Conservation (phyloP, 1,140 invertebrate genomes). For the Hylyphantes graminicola region DNA sequence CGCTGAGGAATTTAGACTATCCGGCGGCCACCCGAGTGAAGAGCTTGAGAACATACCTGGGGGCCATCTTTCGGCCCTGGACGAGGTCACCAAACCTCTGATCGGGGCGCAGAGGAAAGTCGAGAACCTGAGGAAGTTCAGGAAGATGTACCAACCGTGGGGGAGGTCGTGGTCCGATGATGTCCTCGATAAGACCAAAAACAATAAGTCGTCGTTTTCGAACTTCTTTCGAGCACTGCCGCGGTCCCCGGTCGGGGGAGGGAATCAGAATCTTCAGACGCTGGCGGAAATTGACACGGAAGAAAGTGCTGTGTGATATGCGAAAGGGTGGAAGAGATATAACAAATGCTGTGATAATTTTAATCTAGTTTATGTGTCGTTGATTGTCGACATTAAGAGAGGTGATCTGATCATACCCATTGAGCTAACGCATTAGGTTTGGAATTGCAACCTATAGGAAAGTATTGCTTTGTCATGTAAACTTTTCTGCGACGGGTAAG, state of each 20-base stretch:
- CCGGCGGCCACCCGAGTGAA: too few species aligned
- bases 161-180: constrained; percentile 42
- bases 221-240: not conserved
- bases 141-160: constrained; percentile 33
- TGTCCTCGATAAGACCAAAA: constrained; percentile 9
- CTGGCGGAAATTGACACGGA: constrained; percentile 44
- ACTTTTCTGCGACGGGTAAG: too few species aligned
- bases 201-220: constrained; percentile 1
- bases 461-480: too few species aligned
- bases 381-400: too few species aligned
- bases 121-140: constrained; percentile 28
- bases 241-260: not conserved
- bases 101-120: constrained; percentile 12
- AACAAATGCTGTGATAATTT: too few species aligned
- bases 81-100: constrained; percentile 23
- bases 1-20: not conserved
- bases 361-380: too few species aligned
- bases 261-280: constrained; percentile 12
- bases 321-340: too few species aligned
- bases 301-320: constrained; percentile 43
- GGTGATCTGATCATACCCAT: too few species aligned
- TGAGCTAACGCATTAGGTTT: too few species aligned
- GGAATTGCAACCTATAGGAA: too few species aligned
- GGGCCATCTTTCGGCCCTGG: not conserved
- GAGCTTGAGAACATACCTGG: not conserved